Conservation (phyloP, 64 coral and sea anemone genomes). For the Anthopleura sola region DNA sequence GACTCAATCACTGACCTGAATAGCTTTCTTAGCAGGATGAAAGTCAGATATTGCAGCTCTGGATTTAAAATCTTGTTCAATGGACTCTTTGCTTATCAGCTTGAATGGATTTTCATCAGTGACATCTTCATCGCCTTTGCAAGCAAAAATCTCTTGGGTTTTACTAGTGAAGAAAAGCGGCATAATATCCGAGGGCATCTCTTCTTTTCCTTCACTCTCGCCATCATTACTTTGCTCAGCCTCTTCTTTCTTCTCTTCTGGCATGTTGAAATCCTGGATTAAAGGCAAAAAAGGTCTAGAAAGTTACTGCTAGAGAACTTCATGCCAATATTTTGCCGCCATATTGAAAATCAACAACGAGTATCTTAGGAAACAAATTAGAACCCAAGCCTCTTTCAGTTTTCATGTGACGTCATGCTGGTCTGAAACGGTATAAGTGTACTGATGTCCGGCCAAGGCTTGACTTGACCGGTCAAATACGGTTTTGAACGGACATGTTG, state of each 20-base stretch:
- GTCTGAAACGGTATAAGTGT: too few species aligned
- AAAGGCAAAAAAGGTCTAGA: background rate
- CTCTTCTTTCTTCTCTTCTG: slow-evolving; percentile 69
- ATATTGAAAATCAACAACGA: slow-evolving; percentile 79
- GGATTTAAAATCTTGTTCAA: slow-evolving; percentile 89
- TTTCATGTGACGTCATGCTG: too few species aligned
- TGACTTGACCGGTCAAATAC: too few species aligned
- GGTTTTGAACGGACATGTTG: too few species aligned
- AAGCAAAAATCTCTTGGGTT: slow-evolving; percentile 97
- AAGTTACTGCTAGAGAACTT: background rate
- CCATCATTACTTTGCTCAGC: slow-evolving; percentile 36
- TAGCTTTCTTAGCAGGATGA: slow-evolving; percentile 90
- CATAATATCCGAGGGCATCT: slow-evolving; percentile 76
- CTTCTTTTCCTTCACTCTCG: slow-evolving; percentile 68
- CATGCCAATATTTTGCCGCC: slow-evolving; percentile 47
- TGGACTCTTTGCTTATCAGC: slow-evolving; percentile 72
- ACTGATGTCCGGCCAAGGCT: too few species aligned
- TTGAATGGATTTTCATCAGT: slow-evolving; percentile 90
- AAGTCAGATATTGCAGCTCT: slow-evolving; percentile 98
- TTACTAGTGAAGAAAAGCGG: slow-evolving; percentile 99
- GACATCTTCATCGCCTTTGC: slow-evolving; percentile 95
- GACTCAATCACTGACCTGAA: slow-evolving; percentile 58
- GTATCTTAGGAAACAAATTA: slow-evolving; percentile 43
- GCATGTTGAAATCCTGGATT: slow-evolving; percentile 31
- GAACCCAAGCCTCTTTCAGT: background rate